Evolutionary conservation across 2,888 invertebrate genomes (phyloP).

Genomic region (Exocentrus adspersus): DNA sequence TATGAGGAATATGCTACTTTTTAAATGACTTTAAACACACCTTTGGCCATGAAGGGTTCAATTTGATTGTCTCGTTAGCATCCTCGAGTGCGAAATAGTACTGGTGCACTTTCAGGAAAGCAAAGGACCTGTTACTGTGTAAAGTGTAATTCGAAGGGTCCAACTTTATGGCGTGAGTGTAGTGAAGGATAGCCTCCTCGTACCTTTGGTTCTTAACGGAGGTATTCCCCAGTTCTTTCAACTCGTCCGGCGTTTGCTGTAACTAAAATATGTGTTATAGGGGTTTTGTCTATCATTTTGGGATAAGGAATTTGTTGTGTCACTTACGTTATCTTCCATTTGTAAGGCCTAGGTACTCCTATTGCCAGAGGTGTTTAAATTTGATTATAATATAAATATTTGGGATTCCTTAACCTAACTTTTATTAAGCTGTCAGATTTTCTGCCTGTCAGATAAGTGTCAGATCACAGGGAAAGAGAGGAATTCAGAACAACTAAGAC

Average conservation of each 20-base stretch:
- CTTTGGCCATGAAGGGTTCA: constrained; percentile 84
- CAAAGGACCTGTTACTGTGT: constrained; percentile 83
- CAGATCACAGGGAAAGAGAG: too few relatives aligned
- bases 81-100: constrained; percentile 81
- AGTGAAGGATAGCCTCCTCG: constrained; percentile 81
- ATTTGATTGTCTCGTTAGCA: constrained; percentile 77
- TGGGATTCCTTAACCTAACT: constrained; percentile 20
- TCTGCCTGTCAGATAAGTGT: too few relatives aligned
- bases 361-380: too few relatives aligned
- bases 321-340: neutral
- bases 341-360: too few relatives aligned
- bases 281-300: too few relatives aligned
- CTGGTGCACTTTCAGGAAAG: constrained; percentile 81
- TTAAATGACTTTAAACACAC: too few relatives aligned
- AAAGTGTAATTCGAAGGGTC: constrained; percentile 76
- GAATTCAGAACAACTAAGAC: too few relatives aligned
- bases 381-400: constrained; percentile 20
- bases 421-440: neutral
- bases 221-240: constrained; percentile 80
- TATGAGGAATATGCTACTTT: too few relatives aligned
- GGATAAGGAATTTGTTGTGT: neutral
- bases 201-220: constrained; percentile 78
- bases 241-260: constrained; percentile 63
- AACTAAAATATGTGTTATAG: neutral
- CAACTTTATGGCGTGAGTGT: constrained; percentile 80